Conservation (phyloP, 2,888 invertebrate genomes). For the Sthenelais limicola region DNA sequence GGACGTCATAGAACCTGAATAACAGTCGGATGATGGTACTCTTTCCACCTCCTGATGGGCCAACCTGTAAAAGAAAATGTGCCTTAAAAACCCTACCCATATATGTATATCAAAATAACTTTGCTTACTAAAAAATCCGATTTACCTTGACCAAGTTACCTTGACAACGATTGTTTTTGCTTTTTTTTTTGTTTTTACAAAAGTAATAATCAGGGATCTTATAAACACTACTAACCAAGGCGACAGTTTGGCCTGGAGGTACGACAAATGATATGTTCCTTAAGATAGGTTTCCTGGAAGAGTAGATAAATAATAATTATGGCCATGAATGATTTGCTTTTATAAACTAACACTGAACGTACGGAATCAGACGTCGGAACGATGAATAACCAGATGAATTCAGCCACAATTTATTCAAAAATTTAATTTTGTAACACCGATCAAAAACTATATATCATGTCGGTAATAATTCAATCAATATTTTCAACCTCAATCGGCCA, state of each 20-base stretch:
- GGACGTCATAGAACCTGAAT: slow-evolving; percentile 73
- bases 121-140: too few species aligned
- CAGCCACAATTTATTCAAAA: too few species aligned
- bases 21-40: slow-evolving; percentile 73
- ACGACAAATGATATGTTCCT: slow-evolving; percentile 67
- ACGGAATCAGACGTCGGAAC: neutral
- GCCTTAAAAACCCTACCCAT: too few species aligned
- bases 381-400: slow-evolving; percentile 26
- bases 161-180: neutral
- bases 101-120: slow-evolving; percentile 3
- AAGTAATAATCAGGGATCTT: too few species aligned
- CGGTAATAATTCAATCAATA: too few species aligned
- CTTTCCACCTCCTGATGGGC: slow-evolving; percentile 71
- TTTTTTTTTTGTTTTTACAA: neutral
- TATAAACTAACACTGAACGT: neutral
- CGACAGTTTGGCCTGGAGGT: slow-evolving; percentile 68
- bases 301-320: too few species aligned
- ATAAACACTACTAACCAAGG: slow-evolving; percentile 57
- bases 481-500: too few species aligned
- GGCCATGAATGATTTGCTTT: neutral
- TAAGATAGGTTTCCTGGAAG: slow-evolving; percentile 66
- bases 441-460: too few species aligned
- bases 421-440: too few species aligned
- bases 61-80: slow-evolving; percentile 55
- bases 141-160: neutral